Conservation (phyloP, 2,113 vertebrate species). For the Lophura nycthemera region DNA sequence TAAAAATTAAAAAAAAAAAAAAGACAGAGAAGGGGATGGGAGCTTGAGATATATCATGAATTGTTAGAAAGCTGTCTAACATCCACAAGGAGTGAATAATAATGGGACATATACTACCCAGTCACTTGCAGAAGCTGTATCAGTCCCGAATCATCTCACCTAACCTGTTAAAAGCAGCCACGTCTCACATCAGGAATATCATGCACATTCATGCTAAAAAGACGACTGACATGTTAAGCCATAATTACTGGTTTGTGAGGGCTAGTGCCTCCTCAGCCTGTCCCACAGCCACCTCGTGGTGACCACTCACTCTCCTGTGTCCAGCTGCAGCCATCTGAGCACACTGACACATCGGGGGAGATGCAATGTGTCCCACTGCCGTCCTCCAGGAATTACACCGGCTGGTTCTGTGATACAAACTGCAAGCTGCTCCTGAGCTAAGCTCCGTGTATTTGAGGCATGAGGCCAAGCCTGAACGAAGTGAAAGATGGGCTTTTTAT, state of each 20-base stretch:
- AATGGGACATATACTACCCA: conserved; percentile 22
- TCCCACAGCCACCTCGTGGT: fast-evolving
- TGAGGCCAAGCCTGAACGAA: conserved; percentile 46
- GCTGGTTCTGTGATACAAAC: neutral
- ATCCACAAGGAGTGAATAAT: conserved; percentile 19
- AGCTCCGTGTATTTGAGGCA: conserved; percentile 30
- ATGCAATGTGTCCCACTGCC: neutral
- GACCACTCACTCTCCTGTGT: neutral
- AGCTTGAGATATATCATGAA: conserved; percentile 22
- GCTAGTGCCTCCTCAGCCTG: neutral
- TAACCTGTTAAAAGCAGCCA: neutral
- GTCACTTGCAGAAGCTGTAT: conserved; percentile 1
- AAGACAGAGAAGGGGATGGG: conserved; percentile 11
- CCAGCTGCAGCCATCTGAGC: neutral
- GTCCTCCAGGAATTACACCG: neutral
- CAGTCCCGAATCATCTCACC: conserved; percentile 34
- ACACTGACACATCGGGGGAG: neutral
- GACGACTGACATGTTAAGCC: neutral
- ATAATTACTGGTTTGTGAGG: neutral
- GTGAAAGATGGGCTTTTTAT: conserved; percentile 53
- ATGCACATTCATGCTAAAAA: neutral
- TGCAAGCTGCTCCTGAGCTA: conserved; percentile 11
- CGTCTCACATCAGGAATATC: neutral
- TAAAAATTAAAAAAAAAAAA: neutral
- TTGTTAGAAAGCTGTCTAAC: conserved; percentile 66